Base-by-base conservation (phyloP, 1,140 invertebrate genomes). In the Hyphantria cunea region DNA sequence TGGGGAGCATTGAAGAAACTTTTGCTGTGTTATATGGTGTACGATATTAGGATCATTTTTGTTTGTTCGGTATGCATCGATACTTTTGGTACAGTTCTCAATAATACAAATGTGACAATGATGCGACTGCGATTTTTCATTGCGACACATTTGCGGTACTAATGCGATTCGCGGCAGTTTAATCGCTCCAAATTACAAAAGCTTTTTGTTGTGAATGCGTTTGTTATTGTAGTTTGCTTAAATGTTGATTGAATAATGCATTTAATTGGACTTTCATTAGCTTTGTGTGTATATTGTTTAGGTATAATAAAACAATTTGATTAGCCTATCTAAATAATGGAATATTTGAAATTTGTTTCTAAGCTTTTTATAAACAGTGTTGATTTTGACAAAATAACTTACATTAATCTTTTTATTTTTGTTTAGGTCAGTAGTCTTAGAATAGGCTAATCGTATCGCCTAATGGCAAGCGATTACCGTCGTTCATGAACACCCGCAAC, bases 141-240 rank as follows among this genome's bases (percentile, higher is more conserved):
- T 62, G 64, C 61, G 68, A 69, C 60, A 68, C 70, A 68, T 71
- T 78, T 66, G 64, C 70, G 67, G 55, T 44, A 52, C 68, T 72
- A 82, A 82, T 76, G 67, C 74, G 72, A 79, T 76, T 78, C 68
- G 70, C 69, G 59, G 71, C 74, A 76, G 70, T 58, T 71, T 74
- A 68, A 75, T 77, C 69, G 66, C 64, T 54, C 32, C 12, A 53
- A 25, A 33, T 41, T 42, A 53, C 42, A 50, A 60, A 68, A 42
- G 45, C 54, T 49, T 68, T 25, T 64, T 62, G 56, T 7, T 9
- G n/a, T 50, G 14, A 51, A 50, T 33, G 56, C 50, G 39, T 53
- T 64, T 55, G 52, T 54, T 49, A 41, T 44, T 39, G 56, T 44
- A 47, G 56, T 60, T 48, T 60, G 10, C 37, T n/a, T 49, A 53